Evolutionary conservation across 2,797 vertebrate species (phyloP).

Genomic region (Typhlichthys eigenmanni): DNA sequence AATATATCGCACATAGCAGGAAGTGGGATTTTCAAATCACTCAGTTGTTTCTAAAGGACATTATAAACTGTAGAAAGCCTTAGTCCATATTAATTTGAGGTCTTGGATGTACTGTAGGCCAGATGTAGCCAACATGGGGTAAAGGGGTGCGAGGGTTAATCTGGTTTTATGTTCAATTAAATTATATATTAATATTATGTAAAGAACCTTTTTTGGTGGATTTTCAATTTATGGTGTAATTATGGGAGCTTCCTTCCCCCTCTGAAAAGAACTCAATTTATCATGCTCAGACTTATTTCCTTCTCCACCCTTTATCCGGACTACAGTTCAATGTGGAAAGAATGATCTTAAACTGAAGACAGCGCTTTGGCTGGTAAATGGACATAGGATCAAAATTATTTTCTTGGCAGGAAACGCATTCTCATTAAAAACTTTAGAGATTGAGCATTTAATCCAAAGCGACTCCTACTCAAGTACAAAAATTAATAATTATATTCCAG

Average conservation of each 20-base stretch:
- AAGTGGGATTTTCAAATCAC: conserved; percentile 11
- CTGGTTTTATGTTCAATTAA: too few relatives aligned
- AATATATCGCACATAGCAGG: conserved; percentile 13
- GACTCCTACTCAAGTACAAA: too few relatives aligned
- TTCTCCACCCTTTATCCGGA: conserved; percentile 35
- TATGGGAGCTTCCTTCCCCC: conserved; percentile 39
- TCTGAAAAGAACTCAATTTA: conserved; percentile 33
- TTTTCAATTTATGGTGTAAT: conserved; percentile 24
- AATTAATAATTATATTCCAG: neutral
- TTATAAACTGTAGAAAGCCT: conserved; percentile 16
- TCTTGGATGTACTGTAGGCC: neutral
- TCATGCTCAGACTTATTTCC: conserved; percentile 46
- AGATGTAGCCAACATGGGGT: too few relatives aligned
- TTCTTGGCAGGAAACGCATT: conserved; percentile 10
- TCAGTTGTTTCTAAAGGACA: conserved; percentile 19
- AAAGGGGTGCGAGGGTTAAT: too few relatives aligned
- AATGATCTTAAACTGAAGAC: conserved; percentile 28
- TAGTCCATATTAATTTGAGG: conserved; percentile 17
- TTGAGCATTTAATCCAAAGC: neutral
- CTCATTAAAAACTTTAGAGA: conserved; percentile 25
- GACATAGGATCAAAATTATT: conserved; percentile 23
- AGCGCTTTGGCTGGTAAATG: conserved; percentile 18
- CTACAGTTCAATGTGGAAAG: conserved; percentile 27
- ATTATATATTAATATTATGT: too few relatives aligned
- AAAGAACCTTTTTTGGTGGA: conserved; percentile 17